Percentiles rank a stretch among this genome's conserved stretches.
Conservation (phyloP, 1,140 invertebrate genomes). For the Mizuhopecten yessoensis region DNA sequence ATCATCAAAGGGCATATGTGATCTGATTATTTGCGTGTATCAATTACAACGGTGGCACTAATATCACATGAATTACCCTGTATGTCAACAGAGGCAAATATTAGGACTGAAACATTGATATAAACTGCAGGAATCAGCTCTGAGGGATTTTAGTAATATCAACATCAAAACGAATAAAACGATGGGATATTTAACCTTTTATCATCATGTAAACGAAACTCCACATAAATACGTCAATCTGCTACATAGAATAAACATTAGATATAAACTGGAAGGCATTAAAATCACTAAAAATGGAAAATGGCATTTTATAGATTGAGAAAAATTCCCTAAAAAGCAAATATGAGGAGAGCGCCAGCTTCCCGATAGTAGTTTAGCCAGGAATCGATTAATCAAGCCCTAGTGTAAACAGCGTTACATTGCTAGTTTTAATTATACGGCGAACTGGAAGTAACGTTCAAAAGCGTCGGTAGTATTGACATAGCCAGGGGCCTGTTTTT, state of each 20-base stretch:
- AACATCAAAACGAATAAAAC: not conserved
- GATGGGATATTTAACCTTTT: constrained; percentile 32
- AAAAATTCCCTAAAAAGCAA: not conserved
- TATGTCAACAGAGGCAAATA: not conserved
- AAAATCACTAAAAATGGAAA: constrained; percentile 22
- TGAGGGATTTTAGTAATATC: not conserved
- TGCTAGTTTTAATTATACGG: constrained; percentile 27
- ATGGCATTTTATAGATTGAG: constrained; percentile 1
- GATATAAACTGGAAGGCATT: not conserved
- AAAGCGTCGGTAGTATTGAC: not conserved
- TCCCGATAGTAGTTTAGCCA: not conserved
- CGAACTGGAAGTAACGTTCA: not conserved
- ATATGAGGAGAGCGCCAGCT: not conserved
- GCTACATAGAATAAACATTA: not conserved
- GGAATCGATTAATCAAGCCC: not conserved
- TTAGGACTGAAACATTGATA: not conserved
- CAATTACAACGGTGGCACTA: not conserved
- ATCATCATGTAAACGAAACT: constrained; percentile 6
- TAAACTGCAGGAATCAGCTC: not conserved
- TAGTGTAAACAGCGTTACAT: not conserved
- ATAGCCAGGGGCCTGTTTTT: not conserved
- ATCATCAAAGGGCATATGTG: not conserved
- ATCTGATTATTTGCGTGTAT: constrained; percentile 22
- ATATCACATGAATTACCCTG: constrained; percentile 11
- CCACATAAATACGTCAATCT: not conserved